These are phyloP conservation scores for Trichomycterus rosablanca DNA, from an alignment of 2,113 vertebrate species.

Conservation along the genomic window DNA sequence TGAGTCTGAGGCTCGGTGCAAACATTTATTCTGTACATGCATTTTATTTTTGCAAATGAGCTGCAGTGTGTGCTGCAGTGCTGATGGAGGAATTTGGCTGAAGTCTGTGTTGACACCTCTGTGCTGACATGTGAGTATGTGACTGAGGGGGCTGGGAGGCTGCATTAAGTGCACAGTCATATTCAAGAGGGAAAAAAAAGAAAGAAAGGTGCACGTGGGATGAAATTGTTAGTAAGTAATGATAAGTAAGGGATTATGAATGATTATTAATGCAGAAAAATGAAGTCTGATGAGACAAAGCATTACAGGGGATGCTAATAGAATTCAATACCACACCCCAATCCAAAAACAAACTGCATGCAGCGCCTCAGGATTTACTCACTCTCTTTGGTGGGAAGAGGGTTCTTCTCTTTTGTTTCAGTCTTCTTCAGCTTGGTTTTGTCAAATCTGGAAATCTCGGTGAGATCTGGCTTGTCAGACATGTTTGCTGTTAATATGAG, in stretches of 20 bases:
- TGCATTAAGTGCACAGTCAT: neutral
- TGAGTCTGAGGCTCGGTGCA: neutral
- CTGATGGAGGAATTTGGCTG: conserved; percentile 31
- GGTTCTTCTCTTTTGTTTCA: conserved; percentile 85
- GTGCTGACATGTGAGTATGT: conserved; percentile 42
- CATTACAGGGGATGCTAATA: conserved; percentile 4
- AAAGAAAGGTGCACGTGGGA: neutral
- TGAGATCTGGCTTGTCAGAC: conserved; percentile 84
- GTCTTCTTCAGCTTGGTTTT: conserved; percentile 88
- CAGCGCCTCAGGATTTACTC: conserved; percentile 55
- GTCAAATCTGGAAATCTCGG: conserved; percentile 82
- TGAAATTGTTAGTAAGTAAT: neutral
- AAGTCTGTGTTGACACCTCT: conserved; percentile 27
- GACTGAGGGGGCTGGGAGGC: conserved; percentile 14
- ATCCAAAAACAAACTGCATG: neutral
- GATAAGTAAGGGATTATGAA: neutral
- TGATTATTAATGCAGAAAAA: neutral
- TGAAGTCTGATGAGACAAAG: conserved; percentile 5
- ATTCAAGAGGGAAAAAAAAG: conserved; percentile 11
- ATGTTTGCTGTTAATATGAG: conserved; percentile 64
- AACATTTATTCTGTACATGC: neutral
- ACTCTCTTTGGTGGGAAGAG: conserved; percentile 86
- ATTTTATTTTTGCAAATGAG: conserved; percentile 33
- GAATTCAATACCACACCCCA: conserved; percentile 36
- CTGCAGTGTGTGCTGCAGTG: conserved; percentile 28